phyloP scores from a whole-genome alignment of 2,888 invertebrate genomes.

The Lithophane leautieri region DNA sequence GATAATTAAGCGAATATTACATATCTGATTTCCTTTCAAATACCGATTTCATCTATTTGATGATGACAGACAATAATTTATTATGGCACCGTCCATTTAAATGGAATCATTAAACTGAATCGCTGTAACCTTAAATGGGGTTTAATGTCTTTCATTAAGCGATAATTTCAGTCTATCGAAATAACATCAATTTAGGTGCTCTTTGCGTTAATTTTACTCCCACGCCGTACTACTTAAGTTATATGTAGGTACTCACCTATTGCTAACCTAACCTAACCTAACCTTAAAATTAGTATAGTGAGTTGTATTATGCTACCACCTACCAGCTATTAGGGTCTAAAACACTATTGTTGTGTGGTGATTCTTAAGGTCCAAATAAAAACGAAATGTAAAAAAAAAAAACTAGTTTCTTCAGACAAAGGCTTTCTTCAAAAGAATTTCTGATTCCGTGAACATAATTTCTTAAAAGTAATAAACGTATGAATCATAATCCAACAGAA shows the following conservation, averaged over 20 bases:
- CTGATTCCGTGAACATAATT: conserved; percentile 64
- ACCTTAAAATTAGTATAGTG: neutral
- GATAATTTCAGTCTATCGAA: conserved; percentile 70
- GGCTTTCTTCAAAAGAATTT: conserved; percentile 60
- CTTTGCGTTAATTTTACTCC: conserved; percentile 69
- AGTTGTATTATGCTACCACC: neutral
- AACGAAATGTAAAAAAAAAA: too few relatives aligned
- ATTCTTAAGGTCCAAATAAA: conserved; percentile 1
- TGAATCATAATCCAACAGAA: conserved; percentile 75
- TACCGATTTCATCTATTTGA: conserved; percentile 70
- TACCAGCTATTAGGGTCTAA: neutral
- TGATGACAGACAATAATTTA: conserved; percentile 74
- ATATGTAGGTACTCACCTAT: conserved; percentile 11
- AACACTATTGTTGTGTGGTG: neutral
- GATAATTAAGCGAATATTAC: conserved; percentile 77
- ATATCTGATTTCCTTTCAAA: conserved; percentile 75
- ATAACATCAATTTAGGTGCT: conserved; percentile 70
- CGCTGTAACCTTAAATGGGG: conserved; percentile 71
- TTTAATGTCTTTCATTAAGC: conserved; percentile 73
- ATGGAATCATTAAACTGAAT: conserved; percentile 71
- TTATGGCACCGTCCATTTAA: conserved; percentile 68
- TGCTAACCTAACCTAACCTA: too few relatives aligned
- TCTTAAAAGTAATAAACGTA: conserved; percentile 68
- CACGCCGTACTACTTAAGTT: conserved; percentile 62
- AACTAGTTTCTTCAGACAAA: conserved; percentile 48